Base-by-base conservation (phyloP, 2,113 vertebrate species). In the Rhizomys pruinosus region DNA sequence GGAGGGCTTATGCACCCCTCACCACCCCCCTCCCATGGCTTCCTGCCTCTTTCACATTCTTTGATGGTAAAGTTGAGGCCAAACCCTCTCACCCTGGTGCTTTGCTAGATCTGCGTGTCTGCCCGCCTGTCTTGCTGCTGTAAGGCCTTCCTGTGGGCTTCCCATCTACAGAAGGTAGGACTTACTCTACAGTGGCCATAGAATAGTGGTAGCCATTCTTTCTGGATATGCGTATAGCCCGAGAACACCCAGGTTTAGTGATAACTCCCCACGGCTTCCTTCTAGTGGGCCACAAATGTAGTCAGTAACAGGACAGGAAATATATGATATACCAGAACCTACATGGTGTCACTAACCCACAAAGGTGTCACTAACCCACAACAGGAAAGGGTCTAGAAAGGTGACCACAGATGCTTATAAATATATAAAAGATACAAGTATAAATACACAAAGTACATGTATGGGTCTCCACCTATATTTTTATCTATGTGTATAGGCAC, bases 281-380 rank as follows among this genome's bases (percentile, higher is more conserved):
- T 87, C 73, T 66, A 72, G 63, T 34, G 16, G 25, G 63, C 6
- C 73, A 78, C 94, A 82, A 39, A 82, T 42, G 78, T 44, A 84
- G 63, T 39, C 74, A 86, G 12, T 1, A n/a, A 8, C 47, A n/a
- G n/a, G 82, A 88, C 39, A 80, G 84, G 47, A 95, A 94, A 79
- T n/a, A 47, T 0, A n/a, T 22, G 37, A 42, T 4, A 55, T 37
- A 32, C 7, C 71, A 19, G 15, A 22, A 82, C 69, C 85, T 68
- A 73, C 17, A 82, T 66, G 95, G 74, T n/a, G 27, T 77, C 73
- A 71, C 34, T 10, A 81, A 97, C 89, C 37, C 90, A 69, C 37
- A 37, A 39, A 57, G 44, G 57, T 69, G n/a, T n/a, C n/a, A n/a
- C n/a, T 3, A 42, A 82, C 5, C 10, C n/a, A n/a, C n/a, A n/a